Base-by-base conservation (phyloP, 2,888 invertebrate species). In the Pammene aurita region DNA sequence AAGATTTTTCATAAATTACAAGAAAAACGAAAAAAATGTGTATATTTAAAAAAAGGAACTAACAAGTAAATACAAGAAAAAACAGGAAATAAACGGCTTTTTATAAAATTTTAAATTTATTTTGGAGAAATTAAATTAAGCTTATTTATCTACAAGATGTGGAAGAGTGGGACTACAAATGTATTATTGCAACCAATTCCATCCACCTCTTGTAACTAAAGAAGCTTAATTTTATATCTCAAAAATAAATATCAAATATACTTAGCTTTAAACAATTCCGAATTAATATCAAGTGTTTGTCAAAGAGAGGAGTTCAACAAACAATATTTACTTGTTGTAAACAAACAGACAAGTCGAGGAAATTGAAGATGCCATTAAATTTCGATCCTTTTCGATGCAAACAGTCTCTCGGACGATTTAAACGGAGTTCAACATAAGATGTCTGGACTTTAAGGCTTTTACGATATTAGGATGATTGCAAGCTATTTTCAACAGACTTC, bases 381-480 rank as follows among this genome's bases (percentile, higher is more conserved):
- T 52, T 58, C 35, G 42, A 58, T 68, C 50, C 38, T 41, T 58
- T 55, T 35, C 6, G 35, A 52, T 64, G 63, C 44, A 58, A 68
- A 68, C 52, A 41, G 62, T 14, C 44, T 16, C n/a, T 44, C 68
- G 63, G 38, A 18, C 41, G 56, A 57, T 63, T 63, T 57, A 16
- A 67, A 52, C 38, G 35, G 50, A 50, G 18, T 46, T 18, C 63
- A 57, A 50, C 63, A 62, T 34, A 48, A 67, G 48, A 67, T 50
- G 56, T 38, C 61, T 38, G 42, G 60, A 48, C 42, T 56, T 41
- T 1, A 41, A 52, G 26, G 62, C 9, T 52, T 48, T 18, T 50
- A 16, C 35, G 16, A 14, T 41, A 48, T 13, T 18, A 18, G 57
- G 57, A n/a, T 26, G 57, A 9, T 44, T 44, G 6, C 57, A 58